Base-by-base conservation (phyloP, 2,888 invertebrate genomes). In the Willowsia nigromaculata region DNA sequence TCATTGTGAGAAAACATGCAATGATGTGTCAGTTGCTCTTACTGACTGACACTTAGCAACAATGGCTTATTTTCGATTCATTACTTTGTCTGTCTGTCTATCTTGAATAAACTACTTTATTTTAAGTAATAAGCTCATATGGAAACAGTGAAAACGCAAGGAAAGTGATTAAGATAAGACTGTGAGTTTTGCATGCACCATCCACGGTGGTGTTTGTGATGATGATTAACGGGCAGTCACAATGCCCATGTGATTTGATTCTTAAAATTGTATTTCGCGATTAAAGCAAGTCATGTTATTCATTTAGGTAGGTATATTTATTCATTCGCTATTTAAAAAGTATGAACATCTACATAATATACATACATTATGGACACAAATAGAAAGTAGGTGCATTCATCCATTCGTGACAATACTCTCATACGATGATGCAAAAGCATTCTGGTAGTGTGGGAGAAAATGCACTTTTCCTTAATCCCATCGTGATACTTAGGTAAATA, bases 401-500 rank as follows among this genome's bases (percentile, higher is more conserved):
- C 59, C 27, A 22, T 25, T 59, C 13, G 22, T 59, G 25, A 59
- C 25, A 9, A 25, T 7, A 59, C 59, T 13, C 50, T 25, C 59
- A 15, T 7, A 59, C 13, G 59, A 65, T 62, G 25, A 30, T 65
- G 65, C 37, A 65, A 65, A 71, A 43, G 25, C 22, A 18, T 47
- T 50, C 50, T n/a, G 7, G 74, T 74, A n/a, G n/a, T n/a, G n/a
- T n/a, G n/a, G n/a, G n/a, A n/a, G 74, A 76, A 84, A 84, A 33
- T 43, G 65, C 85, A 85, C 65, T 71, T 68, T 85, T 71, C 65
- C 18, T 25, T 53, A 87, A 87, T 83, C 88, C 82, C 82, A 62
- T 37, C 59, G 40, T 68, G 76, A 88, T 76, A 74, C 88, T 82
- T 88, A 59, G 74, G 88, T 88, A 88, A 88, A 88, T 82, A 87